Conservation (phyloP, 2,797 vertebrate species). For the Ctenopoma multispine region DNA sequence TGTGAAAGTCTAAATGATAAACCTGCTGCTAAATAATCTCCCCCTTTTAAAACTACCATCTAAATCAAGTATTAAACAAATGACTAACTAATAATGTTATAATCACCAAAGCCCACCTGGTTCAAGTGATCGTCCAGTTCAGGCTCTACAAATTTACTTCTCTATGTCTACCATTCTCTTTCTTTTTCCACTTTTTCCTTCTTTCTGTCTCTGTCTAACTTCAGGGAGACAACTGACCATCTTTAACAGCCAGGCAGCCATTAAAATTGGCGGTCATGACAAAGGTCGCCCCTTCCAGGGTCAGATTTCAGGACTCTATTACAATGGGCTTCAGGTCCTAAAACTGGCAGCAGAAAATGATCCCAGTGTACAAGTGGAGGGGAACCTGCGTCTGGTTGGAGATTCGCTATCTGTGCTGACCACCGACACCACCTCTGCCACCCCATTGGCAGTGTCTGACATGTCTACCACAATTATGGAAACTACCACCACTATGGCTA, state of each 20-base stretch:
- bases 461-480: constrained; percentile 99
- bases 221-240: constrained; percentile 96
- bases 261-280: constrained; percentile 95
- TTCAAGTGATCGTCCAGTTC: constrained; percentile 47
- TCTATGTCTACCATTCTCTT: constrained; percentile 48
- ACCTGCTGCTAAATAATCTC: constrained; percentile 40
- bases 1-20: constrained; percentile 57
- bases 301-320: constrained; percentile 96
- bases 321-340: constrained; percentile 96
- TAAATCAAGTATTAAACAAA: constrained; percentile 52
- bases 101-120: constrained; percentile 55
- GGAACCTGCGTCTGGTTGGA: constrained; percentile 92
- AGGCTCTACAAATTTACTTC: constrained; percentile 51
- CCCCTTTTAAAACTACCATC: constrained; percentile 52
- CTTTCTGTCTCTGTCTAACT: constrained; percentile 54
- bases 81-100: constrained; percentile 25
- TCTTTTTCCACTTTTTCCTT: constrained; percentile 41
- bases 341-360: constrained; percentile 95
- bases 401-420: constrained; percentile 91
- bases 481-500: constrained; percentile 96
- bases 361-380: constrained; percentile 91
- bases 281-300: constrained; percentile 95
- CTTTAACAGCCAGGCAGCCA: constrained; percentile 97
- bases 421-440: constrained; percentile 91
- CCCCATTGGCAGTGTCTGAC: constrained; percentile 90